phyloP scores from a whole-genome alignment of 2,113 vertebrate species.

The Mugil cephalus region DNA sequence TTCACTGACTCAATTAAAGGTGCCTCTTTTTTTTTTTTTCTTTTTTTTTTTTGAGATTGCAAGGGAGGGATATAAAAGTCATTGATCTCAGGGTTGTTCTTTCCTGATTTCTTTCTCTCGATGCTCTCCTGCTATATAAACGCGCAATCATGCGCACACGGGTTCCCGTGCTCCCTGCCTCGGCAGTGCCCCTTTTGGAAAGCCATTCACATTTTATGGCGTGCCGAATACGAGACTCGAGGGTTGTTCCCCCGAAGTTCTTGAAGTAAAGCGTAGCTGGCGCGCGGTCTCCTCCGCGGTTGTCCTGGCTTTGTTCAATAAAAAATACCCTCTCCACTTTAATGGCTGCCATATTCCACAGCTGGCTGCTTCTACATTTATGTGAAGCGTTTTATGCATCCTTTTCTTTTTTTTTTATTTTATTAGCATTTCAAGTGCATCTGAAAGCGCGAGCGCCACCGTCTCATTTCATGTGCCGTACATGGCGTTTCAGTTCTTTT shows the following conservation, averaged over 20 bases:
- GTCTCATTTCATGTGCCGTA: slow-evolving; percentile 21
- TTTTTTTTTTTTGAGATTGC: slow-evolving; percentile 49
- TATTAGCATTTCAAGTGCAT: slow-evolving; percentile 59
- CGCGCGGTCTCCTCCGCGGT: slow-evolving; percentile 13
- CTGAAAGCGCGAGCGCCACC: slow-evolving; percentile 25
- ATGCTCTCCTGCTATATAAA: not conserved
- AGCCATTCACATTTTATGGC: slow-evolving; percentile 48
- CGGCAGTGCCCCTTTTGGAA: not conserved
- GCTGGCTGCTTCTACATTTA: slow-evolving; percentile 61
- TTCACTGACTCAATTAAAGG: slow-evolving; percentile 56
- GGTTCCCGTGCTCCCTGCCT: slow-evolving; percentile 16
- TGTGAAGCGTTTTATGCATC: slow-evolving; percentile 57
- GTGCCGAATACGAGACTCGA: slow-evolving; percentile 41
- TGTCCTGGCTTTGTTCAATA: slow-evolving; percentile 59
- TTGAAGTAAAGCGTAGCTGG: slow-evolving; percentile 30
- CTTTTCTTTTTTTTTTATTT: slow-evolving; percentile 60
- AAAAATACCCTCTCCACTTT: slow-evolving; percentile 53
- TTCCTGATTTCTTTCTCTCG: not conserved
- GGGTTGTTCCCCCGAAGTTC: slow-evolving; percentile 46
- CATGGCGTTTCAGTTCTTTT: slow-evolving; percentile 22
- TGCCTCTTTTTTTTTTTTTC: slow-evolving; percentile 41
- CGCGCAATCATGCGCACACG: not conserved
- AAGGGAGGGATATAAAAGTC: slow-evolving; percentile 13
- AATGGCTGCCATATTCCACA: slow-evolving; percentile 63
- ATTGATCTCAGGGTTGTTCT: slow-evolving; percentile 37